Evolutionary conservation across 2,797 vertebrate genomes (phyloP).

Genomic region (Hydrophis major): DNA sequence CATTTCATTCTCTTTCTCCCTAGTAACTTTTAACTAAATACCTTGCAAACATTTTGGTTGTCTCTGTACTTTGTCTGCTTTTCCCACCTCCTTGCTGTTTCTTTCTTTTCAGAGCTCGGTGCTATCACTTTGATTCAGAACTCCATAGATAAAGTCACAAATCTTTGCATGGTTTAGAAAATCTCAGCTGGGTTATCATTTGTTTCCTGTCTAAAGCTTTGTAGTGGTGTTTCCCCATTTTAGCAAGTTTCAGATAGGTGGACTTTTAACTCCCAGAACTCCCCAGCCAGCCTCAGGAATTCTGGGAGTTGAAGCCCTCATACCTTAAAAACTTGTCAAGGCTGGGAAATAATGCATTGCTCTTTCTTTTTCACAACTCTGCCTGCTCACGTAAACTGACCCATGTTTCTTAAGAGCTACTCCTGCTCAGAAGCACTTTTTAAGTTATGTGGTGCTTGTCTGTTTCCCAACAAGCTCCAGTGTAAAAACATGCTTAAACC

Average conservation of each 20-base stretch:
- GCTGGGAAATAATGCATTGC: neutral
- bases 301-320: neutral
- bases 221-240: neutral
- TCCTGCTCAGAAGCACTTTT: neutral
- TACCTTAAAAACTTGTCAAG: neutral
- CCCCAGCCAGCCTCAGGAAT: neutral
- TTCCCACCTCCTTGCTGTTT: neutral
- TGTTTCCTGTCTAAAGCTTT: neutral
- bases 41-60: neutral
- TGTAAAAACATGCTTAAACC: neutral
- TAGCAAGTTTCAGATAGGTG: neutral
- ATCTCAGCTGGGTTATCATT: neutral
- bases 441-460: neutral
- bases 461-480: neutral
- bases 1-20: neutral
- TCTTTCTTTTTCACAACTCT: neutral
- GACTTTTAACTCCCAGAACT: neutral
- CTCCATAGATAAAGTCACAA: neutral
- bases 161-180: neutral
- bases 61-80: neutral
- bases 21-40: neutral
- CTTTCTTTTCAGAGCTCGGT: neutral
- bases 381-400: neutral
- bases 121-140: neutral
- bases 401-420: neutral